Base-by-base conservation (phyloP, 2,113 vertebrate species). In the Pongo abelii region DNA sequence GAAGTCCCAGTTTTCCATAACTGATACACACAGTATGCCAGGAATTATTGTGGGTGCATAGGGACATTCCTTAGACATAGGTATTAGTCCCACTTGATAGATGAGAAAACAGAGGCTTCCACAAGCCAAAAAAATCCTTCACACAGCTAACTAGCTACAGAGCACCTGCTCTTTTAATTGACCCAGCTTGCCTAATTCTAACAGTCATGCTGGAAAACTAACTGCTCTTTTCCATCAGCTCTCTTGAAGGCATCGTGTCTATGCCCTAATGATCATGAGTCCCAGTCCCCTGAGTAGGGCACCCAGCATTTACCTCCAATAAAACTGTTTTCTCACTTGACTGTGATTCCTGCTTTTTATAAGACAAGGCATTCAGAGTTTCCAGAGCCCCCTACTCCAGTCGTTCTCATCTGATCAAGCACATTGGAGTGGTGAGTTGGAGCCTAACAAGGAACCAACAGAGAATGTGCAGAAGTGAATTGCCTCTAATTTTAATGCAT, bases 381-480 rank as follows among this genome's bases (percentile, higher is more conserved):
- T 70, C 75, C 43, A 74, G 70, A 78, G 84, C 89, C 78, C 91
- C 55, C 85, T 92, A 84, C 35, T 93, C 93, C 55, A 69, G 67
- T 87, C 20, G 27, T 84, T 95, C 84, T 97, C 96, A 97, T 79
- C 22, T 64, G 85, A 67, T 52, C 1, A 0, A 81, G 74, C 74
- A 91, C 7, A 92, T 35, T 22, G 87, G 77, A 93, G 94, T 64
- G 89, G 96, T 50, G 83, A 96, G 25, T 61, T 72, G 75, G 59
- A 96, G 97, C 93, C 96, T 84, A 95, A 50, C 64, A 57, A 85
- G 83, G 94, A 95, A 94, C 70, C 93, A 92, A 86, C 23, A 89
- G 59, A 80, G 83, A 96, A 90, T 32, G 64, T 94, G 89, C 59
- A 93, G 97, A 97, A 80, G 83, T 69, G 94, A 98, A 97, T 1